phyloP scores from a whole-genome alignment of 1,140 invertebrate genomes.

The Phocides pigmalion region DNA sequence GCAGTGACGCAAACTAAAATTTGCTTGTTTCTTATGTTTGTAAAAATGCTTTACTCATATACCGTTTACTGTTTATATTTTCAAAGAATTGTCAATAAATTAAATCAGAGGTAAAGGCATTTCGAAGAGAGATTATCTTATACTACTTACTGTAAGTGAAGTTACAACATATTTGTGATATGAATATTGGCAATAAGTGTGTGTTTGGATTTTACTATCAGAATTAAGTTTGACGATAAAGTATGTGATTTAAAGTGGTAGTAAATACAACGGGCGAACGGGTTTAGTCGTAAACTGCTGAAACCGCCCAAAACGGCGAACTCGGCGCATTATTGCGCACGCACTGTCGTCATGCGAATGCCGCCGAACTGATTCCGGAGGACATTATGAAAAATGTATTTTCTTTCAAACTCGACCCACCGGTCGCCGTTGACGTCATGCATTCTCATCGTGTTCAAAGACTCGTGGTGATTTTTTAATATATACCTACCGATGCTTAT shows the following conservation, averaged over 20 bases:
- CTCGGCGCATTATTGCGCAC: conserved; percentile 40
- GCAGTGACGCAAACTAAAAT: no score
- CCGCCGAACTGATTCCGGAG: conserved; percentile 32
- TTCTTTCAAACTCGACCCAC: conserved; percentile 52
- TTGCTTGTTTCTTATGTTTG: no score
- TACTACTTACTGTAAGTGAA: no score
- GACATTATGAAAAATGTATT: conserved; percentile 62
- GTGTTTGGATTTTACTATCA: neutral
- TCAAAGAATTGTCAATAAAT: no score
- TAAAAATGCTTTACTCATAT: no score
- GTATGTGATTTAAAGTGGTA: neutral
- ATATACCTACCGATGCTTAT: no score
- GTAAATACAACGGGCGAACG: neutral
- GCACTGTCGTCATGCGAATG: conserved; percentile 40
- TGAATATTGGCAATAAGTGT: neutral
- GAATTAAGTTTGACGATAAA: neutral
- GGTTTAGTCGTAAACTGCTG: neutral
- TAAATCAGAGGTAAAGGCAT: no score
- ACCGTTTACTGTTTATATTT: no score
- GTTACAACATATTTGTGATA: no score
- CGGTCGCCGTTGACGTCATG: conserved; percentile 50
- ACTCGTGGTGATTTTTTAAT: conserved; percentile 28
- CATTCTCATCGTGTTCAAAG: conserved; percentile 41
- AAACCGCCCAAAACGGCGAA: conserved; percentile 27
- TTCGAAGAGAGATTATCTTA: no score